Evolutionary conservation across 2,113 vertebrate genomes (phyloP).

Genomic region (Brachirus orientalis): DNA sequence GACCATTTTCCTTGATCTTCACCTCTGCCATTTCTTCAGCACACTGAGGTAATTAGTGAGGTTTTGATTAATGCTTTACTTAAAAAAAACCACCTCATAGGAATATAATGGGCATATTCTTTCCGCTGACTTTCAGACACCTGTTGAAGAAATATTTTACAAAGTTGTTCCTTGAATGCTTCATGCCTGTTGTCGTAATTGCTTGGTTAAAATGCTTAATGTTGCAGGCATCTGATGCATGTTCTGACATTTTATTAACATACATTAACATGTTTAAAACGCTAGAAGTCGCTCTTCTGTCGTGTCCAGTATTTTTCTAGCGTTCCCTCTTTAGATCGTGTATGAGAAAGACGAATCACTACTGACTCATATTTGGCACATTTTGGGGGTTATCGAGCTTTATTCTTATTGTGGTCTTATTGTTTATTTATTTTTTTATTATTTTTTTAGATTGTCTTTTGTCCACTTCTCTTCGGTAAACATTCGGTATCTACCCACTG

Average conservation of each 20-base stretch:
- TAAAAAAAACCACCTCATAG: neutral
- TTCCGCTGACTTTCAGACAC: neutral
- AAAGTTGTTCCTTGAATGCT: neutral
- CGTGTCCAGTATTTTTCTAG: neutral
- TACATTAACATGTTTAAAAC: neutral
- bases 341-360: constrained; percentile 6
- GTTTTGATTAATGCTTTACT: neutral
- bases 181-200: neutral
- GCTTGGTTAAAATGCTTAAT: neutral
- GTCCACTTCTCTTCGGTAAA: too few relatives aligned
- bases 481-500: too few relatives aligned
- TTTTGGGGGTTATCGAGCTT: neutral
- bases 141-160: neutral
- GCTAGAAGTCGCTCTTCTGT: constrained; percentile 37
- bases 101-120: neutral
- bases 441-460: too few relatives aligned
- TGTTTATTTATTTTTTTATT: too few relatives aligned
- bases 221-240: neutral
- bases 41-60: constrained; percentile 48
- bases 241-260: neutral
- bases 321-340: constrained; percentile 29
- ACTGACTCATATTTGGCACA: neutral
- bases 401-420: too few relatives aligned
- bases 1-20: constrained; percentile 38
- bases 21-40: constrained; percentile 27